Evolutionary conservation across 1,140 invertebrate species (phyloP), one percentile per base, ranked within the genome.

Genomic region (Venturia canescens): DNA sequence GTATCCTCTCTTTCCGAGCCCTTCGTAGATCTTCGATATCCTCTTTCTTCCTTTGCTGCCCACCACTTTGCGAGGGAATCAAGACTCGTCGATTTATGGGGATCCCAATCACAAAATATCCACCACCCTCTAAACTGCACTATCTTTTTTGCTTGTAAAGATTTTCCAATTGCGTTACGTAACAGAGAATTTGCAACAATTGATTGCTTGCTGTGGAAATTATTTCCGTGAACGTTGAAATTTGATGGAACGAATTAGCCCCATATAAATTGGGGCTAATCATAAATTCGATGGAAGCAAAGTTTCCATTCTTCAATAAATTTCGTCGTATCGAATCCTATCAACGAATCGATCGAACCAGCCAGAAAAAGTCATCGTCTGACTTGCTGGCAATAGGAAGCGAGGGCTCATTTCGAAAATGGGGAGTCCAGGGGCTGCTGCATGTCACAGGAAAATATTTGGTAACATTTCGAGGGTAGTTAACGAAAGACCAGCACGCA

Each of bases 1-100:
- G 83, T 84, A 67, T 78, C 66, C 70, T 75, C 78, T 53, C 31
- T 16, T 1, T 80, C 77, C 53, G 18, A 31, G 9, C 60, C 57
- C 60, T 23, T 13, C 57, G 13, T 60, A 66, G 31, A 77, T 70
- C 44, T 69, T 76, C 71, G 79, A 53, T 67, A 38, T 78, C 23
- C 72, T 57, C 72, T 78, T 57, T 78, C 48, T 23, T 23, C 63
- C 57, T 34, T 34, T 26, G n/a, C 66, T 23, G n/a, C 38, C 26
- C 29, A 31, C 63, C 15, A 26, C 48, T 67, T 70, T 53, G 18
- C 27, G 1, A 26, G 34, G 27, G 13, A 76, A 78, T 69, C 23
- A 78, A 82, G 74, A 77, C 57, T 60, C 38, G 60, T 78, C 60
- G 77, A 78, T 79, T 66, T 34, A 71, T 26, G 16, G 16, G 60